Base-by-base conservation (phyloP, 2,797 vertebrate species). In the Pseudomugil gertrudae region DNA sequence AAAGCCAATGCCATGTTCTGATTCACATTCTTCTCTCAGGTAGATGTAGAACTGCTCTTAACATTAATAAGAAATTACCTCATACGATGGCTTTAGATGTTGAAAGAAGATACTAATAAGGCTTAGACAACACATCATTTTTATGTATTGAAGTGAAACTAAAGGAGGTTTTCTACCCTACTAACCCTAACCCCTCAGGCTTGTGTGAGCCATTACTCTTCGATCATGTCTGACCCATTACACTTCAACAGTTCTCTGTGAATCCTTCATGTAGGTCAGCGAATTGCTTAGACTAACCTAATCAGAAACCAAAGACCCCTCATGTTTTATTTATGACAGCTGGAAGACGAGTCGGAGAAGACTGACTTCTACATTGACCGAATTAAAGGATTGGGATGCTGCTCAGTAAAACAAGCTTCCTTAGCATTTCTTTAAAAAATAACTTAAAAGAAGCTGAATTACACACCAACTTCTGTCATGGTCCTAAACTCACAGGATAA, bases 261-360 rank as follows among this genome's bases (percentile, higher is more conserved):
- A 61, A 32, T 60, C 10, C 55, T 51, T n/a, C 57, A 47, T 66
- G n/a, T 63, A 63, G 69, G 66, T 74, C 74, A 70, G 9, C 23
- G 6, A 32, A 17, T 43, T 62, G 53, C 55, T 67, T 33, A 67
- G 23, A 57, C 63, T 17, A 53, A 74, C 45, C 32, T 43, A 15
- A 53, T 59, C 66, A 71, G 70, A 71, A 67, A 74, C 61, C 60
- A 61, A 69, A 73, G 51, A 51, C 50, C 50, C 58, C 17, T 72
- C 13, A 23, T 56, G 43, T 52, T 45, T 64, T 56, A 64, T 63
- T 68, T 17, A 76, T 24, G 27, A 66, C 50, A 59, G 15, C 23
- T 40, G 27, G 43, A 57, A 26, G 2, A 4, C 17, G 21, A 27
- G 43, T 56, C 21, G 38, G 69, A 40, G 27, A 5, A 29, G 14